A percentile compares a stretch with the other conserved stretches of the same genome.
These are phyloP conservation scores for Lophotis ruficrista DNA, from an alignment of 2,113 vertebrate genomes.

Conservation along the genomic window DNA sequence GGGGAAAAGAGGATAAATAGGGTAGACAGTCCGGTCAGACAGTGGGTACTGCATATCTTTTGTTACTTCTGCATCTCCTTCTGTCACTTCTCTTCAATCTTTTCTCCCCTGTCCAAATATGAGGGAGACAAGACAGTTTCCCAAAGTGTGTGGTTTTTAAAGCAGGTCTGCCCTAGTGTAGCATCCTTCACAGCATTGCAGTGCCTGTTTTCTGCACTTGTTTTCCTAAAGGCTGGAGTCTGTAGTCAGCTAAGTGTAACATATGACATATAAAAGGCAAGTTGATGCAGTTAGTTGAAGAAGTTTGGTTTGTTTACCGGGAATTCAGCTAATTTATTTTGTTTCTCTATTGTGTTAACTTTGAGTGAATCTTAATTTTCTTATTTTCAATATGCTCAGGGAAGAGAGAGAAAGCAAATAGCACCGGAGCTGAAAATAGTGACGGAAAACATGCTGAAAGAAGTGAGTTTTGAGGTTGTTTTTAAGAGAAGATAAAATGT, in stretches of 20 bases:
- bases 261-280: not conserved
- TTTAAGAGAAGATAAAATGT: conserved; percentile 9
- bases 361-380: conserved; percentile 51
- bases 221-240: not conserved
- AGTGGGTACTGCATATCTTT: not conserved
- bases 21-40: not conserved
- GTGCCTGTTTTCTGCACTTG: not conserved
- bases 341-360: conserved; percentile 15
- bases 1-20: not conserved
- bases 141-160: not conserved
- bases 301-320: not conserved
- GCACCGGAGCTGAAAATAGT: conserved; percentile 68
- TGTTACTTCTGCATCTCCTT: not conserved
- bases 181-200: not conserved
- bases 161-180: not conserved
- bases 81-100: not conserved
- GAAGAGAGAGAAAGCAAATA: conserved; percentile 64
- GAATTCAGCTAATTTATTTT: not conserved
- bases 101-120: not conserved
- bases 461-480: conserved; percentile 66
- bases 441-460: conserved; percentile 61
- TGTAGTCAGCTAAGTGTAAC: not conserved
- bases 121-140: not conserved
- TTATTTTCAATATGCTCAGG: conserved; percentile 67
- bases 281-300: not conserved